Conservation (phyloP, 1,140 invertebrate genomes). For the Popillia japonica region DNA sequence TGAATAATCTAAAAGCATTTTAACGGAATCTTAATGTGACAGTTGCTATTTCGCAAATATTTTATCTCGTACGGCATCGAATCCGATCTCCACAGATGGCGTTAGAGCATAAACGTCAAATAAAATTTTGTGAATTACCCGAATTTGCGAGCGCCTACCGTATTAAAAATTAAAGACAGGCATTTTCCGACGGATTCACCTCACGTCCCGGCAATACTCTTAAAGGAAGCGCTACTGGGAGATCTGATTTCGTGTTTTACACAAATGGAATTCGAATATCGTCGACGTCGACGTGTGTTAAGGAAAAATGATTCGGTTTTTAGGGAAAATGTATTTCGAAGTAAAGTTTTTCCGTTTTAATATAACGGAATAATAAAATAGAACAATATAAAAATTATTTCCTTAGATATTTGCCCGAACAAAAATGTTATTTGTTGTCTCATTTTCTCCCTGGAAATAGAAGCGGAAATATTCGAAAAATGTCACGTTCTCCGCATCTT, state of each 20-base stretch:
- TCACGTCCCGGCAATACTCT: not conserved
- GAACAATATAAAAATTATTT: no score
- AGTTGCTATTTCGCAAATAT: no score
- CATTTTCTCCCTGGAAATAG: not conserved
- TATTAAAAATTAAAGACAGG: not conserved
- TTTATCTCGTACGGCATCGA: no score
- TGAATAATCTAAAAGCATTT: no score
- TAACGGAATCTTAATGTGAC: no score
- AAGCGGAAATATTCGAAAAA: conserved; percentile 12
- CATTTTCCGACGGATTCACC: not conserved
- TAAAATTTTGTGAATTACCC: no score
- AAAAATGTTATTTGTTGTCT: not conserved
- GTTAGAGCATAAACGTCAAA: no score
- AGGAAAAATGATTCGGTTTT: no score
- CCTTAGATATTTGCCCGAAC: not conserved
- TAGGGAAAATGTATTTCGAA: no score
- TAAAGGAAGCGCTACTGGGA: not conserved
- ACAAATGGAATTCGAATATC: conserved; percentile 11
- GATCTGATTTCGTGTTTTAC: conserved; percentile 4
- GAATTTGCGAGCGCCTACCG: not conserved
- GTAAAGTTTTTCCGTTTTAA: no score
- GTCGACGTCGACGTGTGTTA: not conserved
- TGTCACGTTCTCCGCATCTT: conserved; percentile 19
- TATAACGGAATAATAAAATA: no score
- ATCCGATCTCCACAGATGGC: no score